Conservation (phyloP, 2,888 invertebrate species). For the Tachystola acroxantha region DNA sequence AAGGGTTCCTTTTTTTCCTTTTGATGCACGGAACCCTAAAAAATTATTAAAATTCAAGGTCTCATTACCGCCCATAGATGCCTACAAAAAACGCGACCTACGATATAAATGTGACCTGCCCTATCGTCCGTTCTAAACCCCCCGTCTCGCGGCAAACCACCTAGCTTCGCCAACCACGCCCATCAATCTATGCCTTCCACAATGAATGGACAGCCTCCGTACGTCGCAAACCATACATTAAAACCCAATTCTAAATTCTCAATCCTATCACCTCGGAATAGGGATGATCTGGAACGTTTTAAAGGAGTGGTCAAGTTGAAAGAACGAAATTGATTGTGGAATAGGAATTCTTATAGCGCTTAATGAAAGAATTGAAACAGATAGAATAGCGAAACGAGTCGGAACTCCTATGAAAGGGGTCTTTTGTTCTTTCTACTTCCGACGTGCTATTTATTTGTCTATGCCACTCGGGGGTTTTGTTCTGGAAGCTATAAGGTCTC, state of each 20-base stretch:
- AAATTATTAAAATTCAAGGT: too few species aligned
- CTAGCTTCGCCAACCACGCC: constrained; percentile 56
- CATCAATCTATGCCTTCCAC: constrained; percentile 73
- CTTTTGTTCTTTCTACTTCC: constrained; percentile 9
- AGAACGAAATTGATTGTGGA: constrained; percentile 63
- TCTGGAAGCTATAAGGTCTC: background rate
- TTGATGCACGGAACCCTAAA: too few species aligned
- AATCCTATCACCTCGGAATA: constrained; percentile 27
- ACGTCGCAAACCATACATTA: constrained; percentile 29
- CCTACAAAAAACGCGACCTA: too few species aligned
- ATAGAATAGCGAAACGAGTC: constrained; percentile 38
- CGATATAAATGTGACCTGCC: too few species aligned
- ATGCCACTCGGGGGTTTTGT: background rate
- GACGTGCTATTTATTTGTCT: constrained; percentile 8
- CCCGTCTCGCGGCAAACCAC: constrained; percentile 51
- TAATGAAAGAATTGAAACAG: constrained; percentile 74
- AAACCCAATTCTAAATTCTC: constrained; percentile 15
- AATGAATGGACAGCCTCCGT: constrained; percentile 67
- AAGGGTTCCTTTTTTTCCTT: too few species aligned
- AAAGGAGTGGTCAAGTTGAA: constrained; percentile 34
- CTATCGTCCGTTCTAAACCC: constrained; percentile 36
- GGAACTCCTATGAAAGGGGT: constrained; percentile 19
- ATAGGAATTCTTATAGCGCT: constrained; percentile 65
- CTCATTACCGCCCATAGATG: too few species aligned
- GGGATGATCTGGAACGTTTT: constrained; percentile 17